phyloP scores from a whole-genome alignment of 2,113 vertebrate genomes.

The Chaetops frenatus region DNA sequence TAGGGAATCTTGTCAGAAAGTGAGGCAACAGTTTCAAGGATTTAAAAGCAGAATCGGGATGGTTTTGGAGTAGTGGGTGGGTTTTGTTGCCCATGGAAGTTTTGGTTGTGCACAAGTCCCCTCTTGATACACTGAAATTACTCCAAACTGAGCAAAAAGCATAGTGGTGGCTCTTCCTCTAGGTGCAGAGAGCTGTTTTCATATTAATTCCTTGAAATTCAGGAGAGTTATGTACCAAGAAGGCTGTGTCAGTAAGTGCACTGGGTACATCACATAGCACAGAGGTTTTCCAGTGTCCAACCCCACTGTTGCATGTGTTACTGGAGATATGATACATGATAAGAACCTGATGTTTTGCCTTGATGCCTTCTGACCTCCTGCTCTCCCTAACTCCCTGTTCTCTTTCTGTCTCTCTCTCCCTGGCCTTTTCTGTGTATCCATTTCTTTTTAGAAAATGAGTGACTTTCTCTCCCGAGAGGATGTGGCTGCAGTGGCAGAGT shows the following conservation, averaged over 20 bases:
- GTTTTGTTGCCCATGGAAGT: not conserved
- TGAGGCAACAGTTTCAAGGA: not conserved
- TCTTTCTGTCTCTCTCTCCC: slow-evolving; percentile 29
- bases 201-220: not conserved
- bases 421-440: slow-evolving; percentile 67
- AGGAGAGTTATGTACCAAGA: not conserved
- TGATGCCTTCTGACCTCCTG: slow-evolving; percentile 3
- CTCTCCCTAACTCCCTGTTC: slow-evolving; percentile 55
- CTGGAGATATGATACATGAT: not conserved
- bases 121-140: not conserved
- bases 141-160: not conserved
- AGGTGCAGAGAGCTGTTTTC: not conserved
- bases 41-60: not conserved
- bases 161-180: not conserved
- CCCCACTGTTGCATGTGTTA: not conserved
- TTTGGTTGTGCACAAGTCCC: not conserved
- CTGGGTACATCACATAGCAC: not conserved
- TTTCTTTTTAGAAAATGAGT: slow-evolving; percentile 76
- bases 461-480: slow-evolving; percentile 68
- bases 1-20: not conserved
- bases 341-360: slow-evolving; percentile 1
- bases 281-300: not conserved
- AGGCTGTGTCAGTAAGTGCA: not conserved
- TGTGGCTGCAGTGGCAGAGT: slow-evolving; percentile 66
- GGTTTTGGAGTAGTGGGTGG: not conserved